phyloP scores from a whole-genome alignment of 1,140 invertebrate genomes.

The Drosophila asahinai region DNA sequence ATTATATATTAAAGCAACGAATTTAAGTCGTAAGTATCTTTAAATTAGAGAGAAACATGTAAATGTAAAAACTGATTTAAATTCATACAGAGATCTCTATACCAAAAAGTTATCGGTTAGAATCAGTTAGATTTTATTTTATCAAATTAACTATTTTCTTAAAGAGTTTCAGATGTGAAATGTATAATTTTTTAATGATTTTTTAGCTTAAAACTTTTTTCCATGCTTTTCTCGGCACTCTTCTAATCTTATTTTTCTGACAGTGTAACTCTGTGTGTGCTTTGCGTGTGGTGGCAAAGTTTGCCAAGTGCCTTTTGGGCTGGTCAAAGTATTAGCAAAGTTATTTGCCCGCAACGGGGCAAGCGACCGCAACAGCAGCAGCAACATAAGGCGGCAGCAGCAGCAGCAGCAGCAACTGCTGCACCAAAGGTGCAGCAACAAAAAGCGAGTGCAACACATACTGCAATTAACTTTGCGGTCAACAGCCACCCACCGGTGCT shows the following conservation, averaged over 20 bases:
- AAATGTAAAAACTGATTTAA: no score
- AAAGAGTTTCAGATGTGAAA: background rate
- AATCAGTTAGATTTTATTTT: no score
- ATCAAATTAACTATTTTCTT: no score
- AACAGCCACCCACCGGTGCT: slow-evolving; percentile 56
- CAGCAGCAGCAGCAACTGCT: slow-evolving; percentile 20
- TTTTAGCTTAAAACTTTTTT: background rate
- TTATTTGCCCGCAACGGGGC: slow-evolving; percentile 71
- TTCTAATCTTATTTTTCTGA: background rate
- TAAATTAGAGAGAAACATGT: no score
- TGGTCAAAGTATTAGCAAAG: slow-evolving; percentile 79
- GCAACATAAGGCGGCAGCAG: slow-evolving; percentile 33
- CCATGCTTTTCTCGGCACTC: background rate
- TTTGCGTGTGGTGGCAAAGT: slow-evolving; percentile 48
- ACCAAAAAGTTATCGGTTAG: no score
- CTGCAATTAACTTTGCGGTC: slow-evolving; percentile 79
- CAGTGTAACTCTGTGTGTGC: slow-evolving; percentile 15
- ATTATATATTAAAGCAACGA: background rate
- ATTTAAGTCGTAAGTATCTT: no score
- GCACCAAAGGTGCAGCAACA: slow-evolving; percentile 5
- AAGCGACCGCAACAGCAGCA: slow-evolving; percentile 59
- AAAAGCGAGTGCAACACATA: slow-evolving; percentile 41
- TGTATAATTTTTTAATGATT: background rate
- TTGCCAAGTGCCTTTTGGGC: slow-evolving; percentile 56
- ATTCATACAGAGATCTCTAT: no score